Evolutionary conservation across 2,113 vertebrate genomes (phyloP), one percentile per base, ranked within the genome.

Genomic region (Albula goreensis): DNA sequence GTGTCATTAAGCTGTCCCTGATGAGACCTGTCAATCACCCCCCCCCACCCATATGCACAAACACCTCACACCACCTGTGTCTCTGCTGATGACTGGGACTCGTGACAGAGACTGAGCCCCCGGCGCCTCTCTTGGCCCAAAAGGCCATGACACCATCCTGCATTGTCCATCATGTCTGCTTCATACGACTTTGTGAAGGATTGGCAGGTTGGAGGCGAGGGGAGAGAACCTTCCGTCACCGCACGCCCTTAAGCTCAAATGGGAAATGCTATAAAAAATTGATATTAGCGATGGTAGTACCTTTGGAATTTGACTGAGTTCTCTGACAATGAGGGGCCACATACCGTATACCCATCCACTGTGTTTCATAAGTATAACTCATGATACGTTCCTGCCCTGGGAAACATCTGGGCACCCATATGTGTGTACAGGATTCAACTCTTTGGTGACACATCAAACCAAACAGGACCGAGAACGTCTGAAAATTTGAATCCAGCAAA

Each of bases 1-100:
- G 93, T 91, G 94, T 93, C 94, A 95, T 95, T 95, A 95, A 92
- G 92, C 89, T 90, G 89, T 91, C 93, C 93, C 94, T 94, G 93
- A 95, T 96, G 94, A 95, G 92, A 90, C 93, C 93, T 95, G 95
- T 96, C 95, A 95, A 93, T 95, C 95, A 95, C 85, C 92, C 93
- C 88, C 86, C 84, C 6, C 86, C 90, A 86, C 91, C 89, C 91
- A 85, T 63, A 85, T 86, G 84, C 88, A 53, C 85, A 85, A 88
- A 87, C 86, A 74, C 82, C 70, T 87, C 91, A 90, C 91, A 88
- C 88, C 92, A 92, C 88, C 87, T 88, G 90, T 92, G 91, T 87
- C 90, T 89, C 85, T 77, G 85, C 82, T 79, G 25, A 74, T 89
- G 89, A 89, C 89, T 80, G 90, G 86, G 89, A 86, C 90, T 89